Evolutionary conservation across 1,140 invertebrate species (phyloP).

Genomic region (Schlechtendalia chinensis): DNA sequence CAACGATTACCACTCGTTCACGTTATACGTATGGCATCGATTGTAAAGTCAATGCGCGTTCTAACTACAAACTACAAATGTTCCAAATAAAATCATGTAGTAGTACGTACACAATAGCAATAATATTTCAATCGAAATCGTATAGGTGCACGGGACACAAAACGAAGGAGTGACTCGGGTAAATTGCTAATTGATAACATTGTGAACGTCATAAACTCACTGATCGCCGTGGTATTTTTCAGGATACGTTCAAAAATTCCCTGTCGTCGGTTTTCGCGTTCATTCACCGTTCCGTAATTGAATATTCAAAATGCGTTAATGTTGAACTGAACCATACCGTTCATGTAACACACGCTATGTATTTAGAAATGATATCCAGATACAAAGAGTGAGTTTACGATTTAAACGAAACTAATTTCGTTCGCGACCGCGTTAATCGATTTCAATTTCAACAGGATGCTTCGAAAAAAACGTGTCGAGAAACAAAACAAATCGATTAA

Average conservation of each 20-base stretch:
- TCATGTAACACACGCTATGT: background rate
- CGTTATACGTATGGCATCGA: too few species aligned
- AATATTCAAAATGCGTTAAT: background rate
- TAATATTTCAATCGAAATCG: background rate
- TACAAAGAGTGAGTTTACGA: background rate
- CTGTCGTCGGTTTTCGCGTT: background rate
- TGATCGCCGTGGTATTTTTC: background rate
- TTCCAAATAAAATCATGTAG: too few species aligned
- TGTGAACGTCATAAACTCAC: background rate
- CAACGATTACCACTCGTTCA: background rate
- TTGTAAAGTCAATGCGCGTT: too few species aligned
- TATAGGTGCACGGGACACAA: background rate
- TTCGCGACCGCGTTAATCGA: background rate
- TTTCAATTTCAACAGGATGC: conserved; percentile 65
- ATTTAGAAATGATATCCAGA: conserved; percentile 22
- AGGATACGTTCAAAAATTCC: background rate
- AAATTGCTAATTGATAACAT: background rate
- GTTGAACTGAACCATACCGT: background rate
- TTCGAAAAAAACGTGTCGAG: conserved; percentile 69
- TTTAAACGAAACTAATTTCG: background rate
- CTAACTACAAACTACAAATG: too few species aligned
- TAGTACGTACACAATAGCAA: too few species aligned
- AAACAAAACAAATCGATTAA: conserved; percentile 71
- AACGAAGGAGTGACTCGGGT: background rate
- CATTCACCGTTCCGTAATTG: conserved; percentile 18